These are phyloP conservation scores for Buphagus erythrorhynchus DNA, from an alignment of 2,797 vertebrate species.

Conservation along the genomic window DNA sequence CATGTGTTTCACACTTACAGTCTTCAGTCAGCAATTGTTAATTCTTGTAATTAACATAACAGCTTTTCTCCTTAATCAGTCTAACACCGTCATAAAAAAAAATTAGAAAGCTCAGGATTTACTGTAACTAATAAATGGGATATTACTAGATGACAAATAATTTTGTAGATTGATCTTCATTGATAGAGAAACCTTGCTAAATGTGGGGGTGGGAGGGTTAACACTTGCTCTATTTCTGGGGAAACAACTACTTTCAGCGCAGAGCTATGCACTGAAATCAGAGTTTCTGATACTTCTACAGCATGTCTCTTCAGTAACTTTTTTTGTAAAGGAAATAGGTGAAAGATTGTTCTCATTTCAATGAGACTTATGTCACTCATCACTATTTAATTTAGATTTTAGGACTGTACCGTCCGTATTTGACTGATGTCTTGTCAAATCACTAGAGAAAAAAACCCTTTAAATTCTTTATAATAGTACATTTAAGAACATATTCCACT, in stretches of 20 bases:
- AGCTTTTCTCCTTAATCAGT: neutral
- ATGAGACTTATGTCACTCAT: neutral
- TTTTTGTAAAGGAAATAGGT: neutral
- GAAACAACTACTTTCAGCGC: neutral
- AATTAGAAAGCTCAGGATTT: neutral
- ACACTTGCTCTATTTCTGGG: neutral
- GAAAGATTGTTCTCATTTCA: neutral
- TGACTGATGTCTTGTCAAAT: neutral
- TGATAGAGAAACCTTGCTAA: neutral
- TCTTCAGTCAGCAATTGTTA: neutral
- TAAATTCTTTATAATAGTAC: neutral
- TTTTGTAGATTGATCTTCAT: neutral
- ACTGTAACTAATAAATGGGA: neutral
- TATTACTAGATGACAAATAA: neutral
- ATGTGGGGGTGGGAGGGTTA: neutral
- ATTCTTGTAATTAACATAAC: neutral
- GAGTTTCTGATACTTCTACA: neutral
- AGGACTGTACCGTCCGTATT: neutral
- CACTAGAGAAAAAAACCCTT: neutral
- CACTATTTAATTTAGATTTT: neutral
- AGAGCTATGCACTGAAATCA: neutral
- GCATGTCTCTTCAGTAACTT: neutral
- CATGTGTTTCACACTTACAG: neutral
- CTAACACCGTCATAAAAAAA: neutral
- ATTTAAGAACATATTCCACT: neutral